Evolutionary conservation across 1,140 invertebrate species (phyloP).

Genomic region (Scaptomyza pallida): DNA sequence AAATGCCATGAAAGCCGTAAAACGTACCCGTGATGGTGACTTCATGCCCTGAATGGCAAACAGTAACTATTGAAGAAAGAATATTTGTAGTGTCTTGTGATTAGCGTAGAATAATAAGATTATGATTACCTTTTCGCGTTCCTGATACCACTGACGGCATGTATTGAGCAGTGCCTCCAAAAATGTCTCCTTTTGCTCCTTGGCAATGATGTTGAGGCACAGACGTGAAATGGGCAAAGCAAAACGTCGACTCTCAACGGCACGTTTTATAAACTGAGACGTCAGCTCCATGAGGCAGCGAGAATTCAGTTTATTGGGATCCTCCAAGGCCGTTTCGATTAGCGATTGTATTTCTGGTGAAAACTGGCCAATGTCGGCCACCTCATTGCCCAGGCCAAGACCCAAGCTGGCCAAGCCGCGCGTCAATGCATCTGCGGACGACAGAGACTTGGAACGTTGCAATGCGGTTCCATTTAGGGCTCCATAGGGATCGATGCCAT

Average conservation of each 20-base stretch:
- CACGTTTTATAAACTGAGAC: slow-evolving; percentile 90
- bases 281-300: slow-evolving; percentile 93
- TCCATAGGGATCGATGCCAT: slow-evolving; percentile 83
- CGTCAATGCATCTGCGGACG: slow-evolving; percentile 88
- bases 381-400: slow-evolving; percentile 86
- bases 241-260: slow-evolving; percentile 91
- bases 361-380: slow-evolving; percentile 90
- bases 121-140: slow-evolving; percentile 87
- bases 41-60: slow-evolving; percentile 83
- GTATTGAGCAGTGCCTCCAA: slow-evolving; percentile 94
- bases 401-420: slow-evolving; percentile 86
- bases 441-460: slow-evolving; percentile 92
- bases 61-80: slow-evolving; percentile 53
- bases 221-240: slow-evolving; percentile 91
- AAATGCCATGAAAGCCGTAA: slow-evolving; percentile 94
- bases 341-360: slow-evolving; percentile 88
- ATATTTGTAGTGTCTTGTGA: too few relatives aligned
- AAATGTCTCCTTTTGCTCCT: slow-evolving; percentile 93
- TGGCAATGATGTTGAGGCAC: slow-evolving; percentile 93
- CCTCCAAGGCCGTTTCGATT: slow-evolving; percentile 89
- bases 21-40: slow-evolving; percentile 86
- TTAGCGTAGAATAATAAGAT: too few relatives aligned
- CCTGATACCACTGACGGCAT: slow-evolving; percentile 95
- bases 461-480: slow-evolving; percentile 63
- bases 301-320: slow-evolving; percentile 91